These are phyloP conservation scores for Oxycera nigricornis DNA, from an alignment of 2,888 invertebrate species.

Conservation along the genomic window DNA sequence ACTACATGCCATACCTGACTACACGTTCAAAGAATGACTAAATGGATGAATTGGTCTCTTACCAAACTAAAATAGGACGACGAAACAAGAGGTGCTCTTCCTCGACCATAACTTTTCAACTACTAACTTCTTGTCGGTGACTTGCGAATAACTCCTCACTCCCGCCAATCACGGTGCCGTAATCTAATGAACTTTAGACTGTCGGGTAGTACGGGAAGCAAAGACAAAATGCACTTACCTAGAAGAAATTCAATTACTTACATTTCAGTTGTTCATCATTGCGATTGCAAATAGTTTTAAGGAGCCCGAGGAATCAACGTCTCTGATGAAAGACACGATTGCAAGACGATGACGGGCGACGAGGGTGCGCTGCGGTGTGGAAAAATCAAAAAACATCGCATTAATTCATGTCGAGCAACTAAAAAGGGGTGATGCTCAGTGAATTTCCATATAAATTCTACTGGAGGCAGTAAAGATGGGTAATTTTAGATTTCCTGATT, in stretches of 20 bases:
- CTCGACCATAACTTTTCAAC: too few relatives aligned
- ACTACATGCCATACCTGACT: too few relatives aligned
- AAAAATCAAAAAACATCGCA: constrained; percentile 2
- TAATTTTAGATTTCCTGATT: neutral
- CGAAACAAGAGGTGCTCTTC: too few relatives aligned
- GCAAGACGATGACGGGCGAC: neutral
- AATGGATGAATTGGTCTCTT: too few relatives aligned
- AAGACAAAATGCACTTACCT: constrained; percentile 34
- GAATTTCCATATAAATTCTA: neutral
- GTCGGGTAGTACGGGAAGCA: neutral
- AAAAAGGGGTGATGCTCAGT: neutral
- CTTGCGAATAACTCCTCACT: neutral
- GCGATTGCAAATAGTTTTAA: neutral
- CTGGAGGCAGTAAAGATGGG: neutral
- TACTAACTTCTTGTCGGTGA: neutral
- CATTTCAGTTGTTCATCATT: constrained; percentile 24
- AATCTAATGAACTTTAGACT: constrained; percentile 37
- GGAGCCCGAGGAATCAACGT: too few relatives aligned
- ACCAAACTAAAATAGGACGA: too few relatives aligned
- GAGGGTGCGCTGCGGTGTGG: neutral
- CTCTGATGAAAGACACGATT: neutral
- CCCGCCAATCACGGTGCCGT: neutral
- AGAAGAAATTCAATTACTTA: constrained; percentile 37
- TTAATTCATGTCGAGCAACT: too few relatives aligned
- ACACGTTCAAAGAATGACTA: too few relatives aligned